Conservation (phyloP, 2,113 vertebrate species). For the Tricholaema leucomelas region DNA sequence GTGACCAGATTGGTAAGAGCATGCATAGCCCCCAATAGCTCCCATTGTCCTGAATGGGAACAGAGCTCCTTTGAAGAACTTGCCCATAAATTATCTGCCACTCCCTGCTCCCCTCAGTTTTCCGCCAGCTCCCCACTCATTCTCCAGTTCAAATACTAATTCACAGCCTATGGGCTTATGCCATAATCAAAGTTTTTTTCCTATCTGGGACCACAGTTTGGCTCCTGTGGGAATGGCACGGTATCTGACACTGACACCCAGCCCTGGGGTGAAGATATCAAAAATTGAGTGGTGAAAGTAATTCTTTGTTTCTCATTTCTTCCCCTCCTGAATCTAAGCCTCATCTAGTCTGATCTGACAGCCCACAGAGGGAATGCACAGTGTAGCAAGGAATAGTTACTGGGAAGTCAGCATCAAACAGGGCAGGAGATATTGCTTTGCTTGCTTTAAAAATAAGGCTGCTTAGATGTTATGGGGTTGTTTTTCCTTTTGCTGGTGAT, state of each 20-base stretch:
- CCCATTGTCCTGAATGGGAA: constrained; percentile 49
- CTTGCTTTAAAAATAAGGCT: neutral
- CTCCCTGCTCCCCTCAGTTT: accelerated
- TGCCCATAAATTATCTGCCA: constrained; percentile 43
- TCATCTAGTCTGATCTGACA: neutral
- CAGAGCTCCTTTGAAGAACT: constrained; percentile 60
- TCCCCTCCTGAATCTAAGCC: neutral
- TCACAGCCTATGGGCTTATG: neutral
- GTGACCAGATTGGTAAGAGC: constrained; percentile 59
- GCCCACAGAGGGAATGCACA: accelerated
- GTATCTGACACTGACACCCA: neutral
- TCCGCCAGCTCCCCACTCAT: neutral
- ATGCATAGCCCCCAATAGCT: neutral
- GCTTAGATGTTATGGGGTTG: neutral
- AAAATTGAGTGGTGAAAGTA: neutral
- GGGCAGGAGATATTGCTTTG: neutral
- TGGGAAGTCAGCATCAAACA: neutral
- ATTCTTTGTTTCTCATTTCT: neutral
- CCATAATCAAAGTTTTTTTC: neutral
- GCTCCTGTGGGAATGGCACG: accelerated
- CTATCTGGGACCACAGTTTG: neutral
- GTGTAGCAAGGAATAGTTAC: neutral
- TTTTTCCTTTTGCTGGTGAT: neutral
- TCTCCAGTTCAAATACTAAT: neutral
- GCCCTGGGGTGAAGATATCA: accelerated